Evolutionary conservation across 2,888 invertebrate genomes (phyloP), one percentile per base, ranked within the genome.

Genomic region (Pomacea canaliculata): DNA sequence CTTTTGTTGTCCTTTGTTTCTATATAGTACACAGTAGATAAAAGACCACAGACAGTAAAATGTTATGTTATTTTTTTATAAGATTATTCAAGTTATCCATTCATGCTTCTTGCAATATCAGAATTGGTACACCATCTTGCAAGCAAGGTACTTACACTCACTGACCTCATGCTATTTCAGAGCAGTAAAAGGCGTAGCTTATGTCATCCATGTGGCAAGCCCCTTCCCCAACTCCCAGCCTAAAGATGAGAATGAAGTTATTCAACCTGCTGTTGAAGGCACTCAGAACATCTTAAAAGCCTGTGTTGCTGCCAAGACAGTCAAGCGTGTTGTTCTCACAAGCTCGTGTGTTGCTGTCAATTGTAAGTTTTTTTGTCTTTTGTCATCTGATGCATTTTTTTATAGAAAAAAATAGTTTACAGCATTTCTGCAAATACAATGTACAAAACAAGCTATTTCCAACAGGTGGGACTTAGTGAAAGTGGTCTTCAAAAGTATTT

Each of bases 241-340:
- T 10, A 85, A 89, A 65, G 89, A 91, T 79, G 91, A 91, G 72
- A 85, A 86, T 70, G 91, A 91, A 67, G 78, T 92, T 5, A 88
- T 92, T 27, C 87, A 89, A 76, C 91, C 92, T 5, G 92, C 92
- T 18, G 90, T 92, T 18, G 91, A 92, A 67, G 92, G 92, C 7
- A 92, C 92, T 0, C 86, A 90, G 78, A 88, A 87, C 75, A 91
- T 93, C 2, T 85, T 92, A 19, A 89, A 91, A 82, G 92, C 92
- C 46, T 91, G 91, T 81, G 87, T 89, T 18, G 88, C 87, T 68
- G 88, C 89, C 75, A 89, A 88, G 71, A 87, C 91, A 18, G 92
- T 93, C 70, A 91, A 91, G 84, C 89, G 92, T 79, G 91, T 93
- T 23, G 92, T 93, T 19, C 84, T 93, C 37, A 93, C 92, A 7